Percentiles rank a stretch among this genome's conserved stretches.
These are phyloP conservation scores for Microcebus tavaratra DNA, from an alignment of 2,113 vertebrate species.

Conservation along the genomic window DNA sequence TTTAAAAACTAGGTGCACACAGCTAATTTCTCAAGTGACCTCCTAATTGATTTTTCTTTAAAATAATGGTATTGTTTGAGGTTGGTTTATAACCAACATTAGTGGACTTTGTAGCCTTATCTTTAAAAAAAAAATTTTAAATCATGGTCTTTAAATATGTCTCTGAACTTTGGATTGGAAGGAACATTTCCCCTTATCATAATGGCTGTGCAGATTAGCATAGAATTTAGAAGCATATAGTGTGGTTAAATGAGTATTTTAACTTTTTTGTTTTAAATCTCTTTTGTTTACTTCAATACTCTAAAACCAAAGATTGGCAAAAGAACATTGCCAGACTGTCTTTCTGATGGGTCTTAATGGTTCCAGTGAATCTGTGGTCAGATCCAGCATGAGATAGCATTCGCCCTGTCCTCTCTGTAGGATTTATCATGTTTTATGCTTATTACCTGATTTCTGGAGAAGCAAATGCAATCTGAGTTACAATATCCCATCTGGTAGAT, in stretches of 20 bases:
- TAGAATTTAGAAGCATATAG: background rate
- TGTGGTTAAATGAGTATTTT: background rate
- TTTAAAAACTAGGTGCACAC: background rate
- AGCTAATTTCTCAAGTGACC: constrained; percentile 19
- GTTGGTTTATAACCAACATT: background rate
- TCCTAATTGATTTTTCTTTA: constrained; percentile 19
- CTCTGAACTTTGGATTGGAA: background rate
- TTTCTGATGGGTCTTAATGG: background rate
- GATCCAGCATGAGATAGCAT: background rate
- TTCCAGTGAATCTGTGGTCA: background rate
- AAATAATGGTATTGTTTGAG: background rate
- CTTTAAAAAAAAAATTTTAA: background rate
- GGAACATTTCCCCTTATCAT: background rate
- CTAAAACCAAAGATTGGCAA: background rate
- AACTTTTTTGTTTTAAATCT: background rate
- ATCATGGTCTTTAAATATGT: background rate
- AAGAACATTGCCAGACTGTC: background rate
- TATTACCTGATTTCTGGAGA: background rate
- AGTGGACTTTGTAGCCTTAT: background rate
- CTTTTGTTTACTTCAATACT: background rate
- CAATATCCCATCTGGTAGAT: background rate
- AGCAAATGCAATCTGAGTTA: background rate
- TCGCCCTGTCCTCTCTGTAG: background rate
- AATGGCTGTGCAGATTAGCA: background rate
- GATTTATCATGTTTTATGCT: background rate